Evolutionary conservation across 2,888 invertebrate species (phyloP).

Genomic region (Dermolepida albohirtum): DNA sequence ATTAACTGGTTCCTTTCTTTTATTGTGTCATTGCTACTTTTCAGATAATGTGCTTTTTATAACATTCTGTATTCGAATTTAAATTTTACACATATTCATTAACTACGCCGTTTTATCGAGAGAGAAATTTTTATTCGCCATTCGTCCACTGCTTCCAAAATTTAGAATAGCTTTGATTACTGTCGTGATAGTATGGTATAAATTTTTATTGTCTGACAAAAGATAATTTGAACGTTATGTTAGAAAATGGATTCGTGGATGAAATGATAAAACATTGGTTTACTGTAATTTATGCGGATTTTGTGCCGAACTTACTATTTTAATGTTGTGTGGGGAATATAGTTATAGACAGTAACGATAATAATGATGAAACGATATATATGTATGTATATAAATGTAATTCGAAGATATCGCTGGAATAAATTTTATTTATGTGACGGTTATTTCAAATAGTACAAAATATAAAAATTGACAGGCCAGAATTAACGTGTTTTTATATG

Average conservation of each 20-base stretch:
- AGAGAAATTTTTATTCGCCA: slow-evolving; percentile 22
- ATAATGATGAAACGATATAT: slow-evolving; percentile 13
- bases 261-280: slow-evolving; percentile 30
- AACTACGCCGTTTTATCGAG: neutral
- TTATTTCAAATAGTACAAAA: slow-evolving; percentile 1
- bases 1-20: no score
- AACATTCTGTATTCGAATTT: no score
- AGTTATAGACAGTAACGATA: slow-evolving; percentile 10
- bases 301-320: slow-evolving; percentile 30
- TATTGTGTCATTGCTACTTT: no score
- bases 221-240: slow-evolving; percentile 25
- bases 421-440: slow-evolving; percentile 22
- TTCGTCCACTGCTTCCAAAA: slow-evolving; percentile 14
- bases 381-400: no score
- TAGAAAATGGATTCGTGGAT: slow-evolving; percentile 30
- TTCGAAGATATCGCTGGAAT: slow-evolving; percentile 8
- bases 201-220: slow-evolving; percentile 35
- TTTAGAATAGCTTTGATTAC: slow-evolving; percentile 7
- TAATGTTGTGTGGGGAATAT: slow-evolving; percentile 20
- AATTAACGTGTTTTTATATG: slow-evolving; percentile 21
- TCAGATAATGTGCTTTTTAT: no score
- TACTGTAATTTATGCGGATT: slow-evolving; percentile 27
- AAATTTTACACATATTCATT: no score
- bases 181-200: slow-evolving; percentile 28
- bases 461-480: neutral